Evolutionary conservation across 1,140 invertebrate genomes (phyloP), one percentile per base, ranked within the genome.

Genomic region (Temnothorax curvispinosus): DNA sequence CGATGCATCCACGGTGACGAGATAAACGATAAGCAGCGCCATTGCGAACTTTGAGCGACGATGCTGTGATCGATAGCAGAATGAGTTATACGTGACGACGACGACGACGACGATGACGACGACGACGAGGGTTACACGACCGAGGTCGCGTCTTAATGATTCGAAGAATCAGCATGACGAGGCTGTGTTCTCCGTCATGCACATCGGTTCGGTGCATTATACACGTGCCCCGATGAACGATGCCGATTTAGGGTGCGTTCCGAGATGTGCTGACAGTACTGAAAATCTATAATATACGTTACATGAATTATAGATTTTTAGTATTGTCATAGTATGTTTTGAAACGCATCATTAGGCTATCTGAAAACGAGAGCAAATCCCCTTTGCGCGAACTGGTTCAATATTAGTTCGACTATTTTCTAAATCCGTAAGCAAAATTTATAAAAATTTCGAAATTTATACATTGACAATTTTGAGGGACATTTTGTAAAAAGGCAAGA

Each of bases 131-230:
- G 67, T 72, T 89, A 77, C 87, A 75, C 50, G 87, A 86, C 58
- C 75, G 85, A 80, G 65, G 76, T 80, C 76, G 76, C 27, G 54
- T 88, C 69, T 89, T 89, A 89, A 89, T 86, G 88, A 88, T 88
- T 89, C 87, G 81, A 44, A 88, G 88, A 89, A 89, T 89, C 88
- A 69, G 67, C 87, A 67, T 75, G 85, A 86, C 86, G 60, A 67
- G 52, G 56, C 80, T 47, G 18, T 35, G 38, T 21, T 50, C 64
- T 69, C 27, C 38, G 41, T 67, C 64, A 62, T 56, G 35, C 58
- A 74, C 81, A 56, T 84, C 62, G 35, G 27, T 60, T 58, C 54
- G 54, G 58, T 85, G 50, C 72, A 75, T 76, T 15, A 60, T 56
- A 2, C 47, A 58, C 54, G 32, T 54, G 32, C n/a, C 5, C n/a